Evolutionary conservation across 92 coral and sea anemone genomes (phyloP).

Genomic region (Heliopora coerulea): DNA sequence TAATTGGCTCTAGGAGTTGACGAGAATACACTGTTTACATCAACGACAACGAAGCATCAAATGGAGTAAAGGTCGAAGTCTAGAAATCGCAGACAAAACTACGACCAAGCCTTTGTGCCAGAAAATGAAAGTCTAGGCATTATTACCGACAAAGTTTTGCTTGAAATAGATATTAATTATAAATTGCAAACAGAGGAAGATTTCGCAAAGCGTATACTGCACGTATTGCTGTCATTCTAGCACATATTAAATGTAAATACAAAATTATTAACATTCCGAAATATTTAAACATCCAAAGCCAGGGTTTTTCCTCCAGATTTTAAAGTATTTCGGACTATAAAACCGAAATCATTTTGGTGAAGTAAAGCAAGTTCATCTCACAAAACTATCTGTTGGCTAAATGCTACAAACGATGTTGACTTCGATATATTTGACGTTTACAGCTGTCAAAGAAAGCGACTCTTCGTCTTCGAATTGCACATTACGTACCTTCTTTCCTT

Average conservation of each 20-base stretch:
- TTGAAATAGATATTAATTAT: too few species aligned
- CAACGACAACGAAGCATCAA: too few species aligned
- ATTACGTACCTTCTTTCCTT: constrained; percentile 33
- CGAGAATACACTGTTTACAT: too few species aligned
- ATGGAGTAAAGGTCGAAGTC: neutral
- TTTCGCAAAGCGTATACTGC: too few species aligned
- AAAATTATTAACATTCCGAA: too few species aligned
- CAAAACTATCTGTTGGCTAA: neutral
- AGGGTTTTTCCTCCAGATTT: too few species aligned
- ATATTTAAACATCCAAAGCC: too few species aligned
- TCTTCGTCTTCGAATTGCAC: neutral
- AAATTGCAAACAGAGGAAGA: too few species aligned
- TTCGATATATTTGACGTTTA: constrained; percentile 3
- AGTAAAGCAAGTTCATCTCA: neutral
- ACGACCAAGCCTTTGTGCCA: neutral
- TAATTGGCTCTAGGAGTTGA: too few species aligned
- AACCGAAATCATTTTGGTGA: neutral
- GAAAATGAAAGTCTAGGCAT: neutral
- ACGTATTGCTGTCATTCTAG: too few species aligned
- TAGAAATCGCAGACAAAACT: neutral
- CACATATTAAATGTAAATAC: too few species aligned
- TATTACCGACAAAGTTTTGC: neutral
- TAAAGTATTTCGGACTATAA: too few species aligned
- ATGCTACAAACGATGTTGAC: neutral
- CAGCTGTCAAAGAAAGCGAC: constrained; percentile 18